phyloP scores from a whole-genome alignment of 92 coral and sea anemone species.

The Palythoa caribaeorum region DNA sequence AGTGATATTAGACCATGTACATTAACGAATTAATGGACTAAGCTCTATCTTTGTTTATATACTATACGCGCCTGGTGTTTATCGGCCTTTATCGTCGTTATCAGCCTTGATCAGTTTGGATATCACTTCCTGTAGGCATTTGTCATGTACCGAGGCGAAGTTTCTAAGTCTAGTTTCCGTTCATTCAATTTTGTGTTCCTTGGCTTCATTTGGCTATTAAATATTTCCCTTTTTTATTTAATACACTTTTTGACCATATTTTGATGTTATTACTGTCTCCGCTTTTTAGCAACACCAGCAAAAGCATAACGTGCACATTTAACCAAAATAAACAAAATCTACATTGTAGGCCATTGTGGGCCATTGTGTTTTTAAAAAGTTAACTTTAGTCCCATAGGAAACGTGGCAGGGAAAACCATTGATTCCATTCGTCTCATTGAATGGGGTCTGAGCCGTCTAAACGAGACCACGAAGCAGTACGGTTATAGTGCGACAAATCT shows the following conservation, averaged over 20 bases:
- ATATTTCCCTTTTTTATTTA: background rate
- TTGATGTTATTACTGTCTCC: background rate
- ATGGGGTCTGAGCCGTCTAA: too few species aligned
- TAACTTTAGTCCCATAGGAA: background rate
- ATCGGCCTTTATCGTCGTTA: too few species aligned
- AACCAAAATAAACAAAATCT: background rate
- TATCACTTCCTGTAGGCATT: constrained; percentile 16
- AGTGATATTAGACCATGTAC: background rate
- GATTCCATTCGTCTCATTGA: too few species aligned
- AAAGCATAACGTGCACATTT: constrained; percentile 5
- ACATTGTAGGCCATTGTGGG: background rate
- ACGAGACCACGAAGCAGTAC: too few species aligned
- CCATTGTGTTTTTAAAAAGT: background rate
- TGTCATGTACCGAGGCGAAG: background rate
- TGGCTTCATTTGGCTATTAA: too few species aligned
- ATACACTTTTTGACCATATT: background rate
- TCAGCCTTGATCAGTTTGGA: too few species aligned
- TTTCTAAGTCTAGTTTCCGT: constrained; percentile 15
- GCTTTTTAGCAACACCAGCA: constrained; percentile 12
- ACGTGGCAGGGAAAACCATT: too few species aligned
- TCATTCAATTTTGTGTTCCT: background rate
- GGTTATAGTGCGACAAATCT: too few species aligned
- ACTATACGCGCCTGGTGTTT: too few species aligned
- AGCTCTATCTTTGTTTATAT: too few species aligned
- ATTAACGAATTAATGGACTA: too few species aligned